Percentiles rank a stretch among this genome's conserved stretches.
Evolutionary conservation across 2,797 vertebrate genomes (phyloP).

Genomic region (Bradypodion ventrale): DNA sequence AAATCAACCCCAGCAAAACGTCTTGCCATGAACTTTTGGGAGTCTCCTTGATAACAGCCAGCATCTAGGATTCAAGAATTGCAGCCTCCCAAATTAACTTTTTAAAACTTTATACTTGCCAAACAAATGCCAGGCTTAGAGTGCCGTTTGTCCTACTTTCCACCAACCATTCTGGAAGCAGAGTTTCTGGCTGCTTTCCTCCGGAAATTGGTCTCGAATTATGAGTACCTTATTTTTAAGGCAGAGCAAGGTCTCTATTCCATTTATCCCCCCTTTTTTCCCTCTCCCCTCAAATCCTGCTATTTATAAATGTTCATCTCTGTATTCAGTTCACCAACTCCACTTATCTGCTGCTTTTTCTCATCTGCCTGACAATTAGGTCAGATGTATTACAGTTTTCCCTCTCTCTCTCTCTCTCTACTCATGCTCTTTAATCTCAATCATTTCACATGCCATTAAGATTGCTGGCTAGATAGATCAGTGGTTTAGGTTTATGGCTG

Average conservation of each 20-base stretch:
- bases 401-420: not conserved
- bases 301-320: not conserved
- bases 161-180: not conserved
- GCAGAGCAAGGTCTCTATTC: not conserved
- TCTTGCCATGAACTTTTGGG: no score
- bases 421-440: not conserved
- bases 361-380: not conserved
- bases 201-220: not conserved
- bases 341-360: accelerated
- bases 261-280: not conserved
- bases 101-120: not conserved
- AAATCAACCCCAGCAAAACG: no score
- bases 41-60: no score
- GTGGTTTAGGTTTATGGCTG: no score
- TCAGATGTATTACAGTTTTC: not conserved
- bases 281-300: not conserved
- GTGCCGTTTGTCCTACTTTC: not conserved
- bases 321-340: not conserved
- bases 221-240: not conserved
- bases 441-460: not conserved
- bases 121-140: not conserved
- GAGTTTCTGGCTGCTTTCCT: not conserved
- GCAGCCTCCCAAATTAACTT: no score
- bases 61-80: no score
- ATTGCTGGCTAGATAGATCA: no score